Percentiles rank a stretch among this genome's conserved stretches.
Conservation (phyloP, 2,113 vertebrate species). For the Empidonax traillii region DNA sequence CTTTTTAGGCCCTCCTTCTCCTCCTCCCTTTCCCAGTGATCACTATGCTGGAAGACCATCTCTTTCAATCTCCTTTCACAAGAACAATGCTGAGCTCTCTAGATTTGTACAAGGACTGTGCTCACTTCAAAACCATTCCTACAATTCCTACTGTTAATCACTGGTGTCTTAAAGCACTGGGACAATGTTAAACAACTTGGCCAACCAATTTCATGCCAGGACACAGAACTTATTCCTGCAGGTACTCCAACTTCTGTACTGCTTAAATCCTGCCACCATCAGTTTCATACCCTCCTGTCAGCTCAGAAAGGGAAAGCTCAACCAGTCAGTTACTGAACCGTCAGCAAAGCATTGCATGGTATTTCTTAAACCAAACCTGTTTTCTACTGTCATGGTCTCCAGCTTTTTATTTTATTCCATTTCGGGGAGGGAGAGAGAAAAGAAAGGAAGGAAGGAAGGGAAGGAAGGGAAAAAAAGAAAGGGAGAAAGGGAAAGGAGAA, state of each 20-base stretch:
- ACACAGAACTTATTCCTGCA: background rate
- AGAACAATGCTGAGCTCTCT: background rate
- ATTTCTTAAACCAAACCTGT: background rate
- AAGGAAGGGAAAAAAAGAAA: too few relatives aligned
- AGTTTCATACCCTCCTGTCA: background rate
- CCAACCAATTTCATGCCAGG: background rate
- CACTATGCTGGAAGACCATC: background rate
- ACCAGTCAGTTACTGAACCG: background rate
- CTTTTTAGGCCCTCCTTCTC: background rate
- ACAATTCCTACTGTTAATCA: background rate
- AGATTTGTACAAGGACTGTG: background rate
- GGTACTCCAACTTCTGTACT: background rate
- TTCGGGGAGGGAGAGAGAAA: background rate
- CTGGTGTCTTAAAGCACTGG: background rate
- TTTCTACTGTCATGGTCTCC: background rate
- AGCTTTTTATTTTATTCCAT: background rate
- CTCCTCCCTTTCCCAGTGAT: background rate
- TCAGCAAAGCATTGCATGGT: background rate
- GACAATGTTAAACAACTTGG: background rate
- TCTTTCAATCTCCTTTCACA: background rate
- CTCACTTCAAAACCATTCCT: background rate
- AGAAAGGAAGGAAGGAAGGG: too few relatives aligned
- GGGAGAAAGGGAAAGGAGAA: too few relatives aligned
- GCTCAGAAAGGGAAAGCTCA: background rate
- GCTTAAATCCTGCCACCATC: background rate